Evolutionary conservation across 2,113 vertebrate species (phyloP).

Genomic region (Pachyramphus minor): DNA sequence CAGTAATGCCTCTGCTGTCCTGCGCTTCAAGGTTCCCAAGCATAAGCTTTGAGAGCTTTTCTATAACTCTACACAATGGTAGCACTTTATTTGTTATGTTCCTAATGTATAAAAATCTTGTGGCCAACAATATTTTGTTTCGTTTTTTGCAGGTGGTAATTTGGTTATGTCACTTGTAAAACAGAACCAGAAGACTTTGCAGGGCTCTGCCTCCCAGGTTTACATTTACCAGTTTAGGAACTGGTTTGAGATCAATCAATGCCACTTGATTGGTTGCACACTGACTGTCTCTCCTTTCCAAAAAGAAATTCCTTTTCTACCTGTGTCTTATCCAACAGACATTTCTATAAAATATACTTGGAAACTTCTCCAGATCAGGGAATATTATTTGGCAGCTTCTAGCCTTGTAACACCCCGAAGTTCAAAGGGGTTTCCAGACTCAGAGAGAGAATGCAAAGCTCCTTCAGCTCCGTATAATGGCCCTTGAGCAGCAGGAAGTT

Average conservation of each 20-base stretch:
- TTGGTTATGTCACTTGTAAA: not conserved
- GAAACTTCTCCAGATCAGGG: not conserved
- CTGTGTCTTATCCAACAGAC: not conserved
- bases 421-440: not conserved
- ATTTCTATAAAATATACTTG: not conserved
- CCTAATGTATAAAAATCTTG: not conserved
- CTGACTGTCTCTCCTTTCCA: not conserved
- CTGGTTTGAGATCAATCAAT: not conserved
- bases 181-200: not conserved
- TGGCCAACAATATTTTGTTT: not conserved
- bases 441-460: not conserved
- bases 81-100: not conserved
- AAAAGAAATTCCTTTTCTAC: not conserved
- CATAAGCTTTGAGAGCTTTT: not conserved
- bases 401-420: not conserved
- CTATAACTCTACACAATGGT: not conserved
- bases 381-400: not conserved
- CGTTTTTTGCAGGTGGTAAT: not conserved
- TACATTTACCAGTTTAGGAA: not conserved
- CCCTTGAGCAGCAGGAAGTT: not conserved
- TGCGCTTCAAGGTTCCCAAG: not conserved
- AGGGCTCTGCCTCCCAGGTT: not conserved
- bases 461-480: accelerated
- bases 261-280: not conserved
- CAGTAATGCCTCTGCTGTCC: not conserved